These are phyloP conservation scores for Drepana arcuata DNA, from an alignment of 1,140 invertebrate genomes.

Conservation along the genomic window DNA sequence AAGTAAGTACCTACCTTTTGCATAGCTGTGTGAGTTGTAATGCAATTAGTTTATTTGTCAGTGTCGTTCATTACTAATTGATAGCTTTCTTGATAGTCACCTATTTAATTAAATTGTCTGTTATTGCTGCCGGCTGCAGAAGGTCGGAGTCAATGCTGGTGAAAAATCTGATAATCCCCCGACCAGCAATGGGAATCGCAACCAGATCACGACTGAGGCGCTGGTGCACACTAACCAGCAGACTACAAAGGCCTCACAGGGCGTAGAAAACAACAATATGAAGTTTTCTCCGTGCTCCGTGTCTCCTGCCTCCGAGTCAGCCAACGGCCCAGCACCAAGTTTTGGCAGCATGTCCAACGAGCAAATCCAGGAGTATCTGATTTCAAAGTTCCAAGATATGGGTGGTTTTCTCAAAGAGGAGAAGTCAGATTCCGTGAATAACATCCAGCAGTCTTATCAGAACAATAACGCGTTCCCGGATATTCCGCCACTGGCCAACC, in stretches of 20 bases:
- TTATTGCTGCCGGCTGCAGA: conserved; percentile 25
- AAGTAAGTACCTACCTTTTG: no score
- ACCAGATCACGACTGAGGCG: conserved; percentile 29
- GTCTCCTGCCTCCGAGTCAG: conserved; percentile 11
- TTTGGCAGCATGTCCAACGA: conserved; percentile 49
- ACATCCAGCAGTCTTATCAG: conserved; percentile 44
- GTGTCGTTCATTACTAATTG: no score
- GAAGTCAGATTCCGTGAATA: conserved; percentile 16
- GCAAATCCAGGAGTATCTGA: conserved; percentile 53
- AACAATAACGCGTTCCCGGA: conserved; percentile 52
- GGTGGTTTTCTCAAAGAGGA: conserved; percentile 14
- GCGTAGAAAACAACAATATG: conserved; percentile 45
- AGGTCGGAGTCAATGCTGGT: conserved; percentile 8
- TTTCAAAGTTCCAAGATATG: conserved; percentile 52
- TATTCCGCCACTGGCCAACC: conserved; percentile 42
- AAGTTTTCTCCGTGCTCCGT: conserved; percentile 22
- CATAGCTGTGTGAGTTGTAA: no score
- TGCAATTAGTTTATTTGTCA: no score
- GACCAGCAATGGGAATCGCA: conserved; percentile 31
- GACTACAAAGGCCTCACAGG: conserved; percentile 26
- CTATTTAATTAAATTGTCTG: conserved; percentile 12
- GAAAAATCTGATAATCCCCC: conserved; percentile 16
- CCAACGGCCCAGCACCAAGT: conserved; percentile 29
- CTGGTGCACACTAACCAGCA: conserved; percentile 42
- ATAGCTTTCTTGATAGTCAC: no score